Evolutionary conservation across 2,113 vertebrate species (phyloP), one percentile per base, ranked within the genome.

Genomic region (Dendrocopos noguchii): DNA sequence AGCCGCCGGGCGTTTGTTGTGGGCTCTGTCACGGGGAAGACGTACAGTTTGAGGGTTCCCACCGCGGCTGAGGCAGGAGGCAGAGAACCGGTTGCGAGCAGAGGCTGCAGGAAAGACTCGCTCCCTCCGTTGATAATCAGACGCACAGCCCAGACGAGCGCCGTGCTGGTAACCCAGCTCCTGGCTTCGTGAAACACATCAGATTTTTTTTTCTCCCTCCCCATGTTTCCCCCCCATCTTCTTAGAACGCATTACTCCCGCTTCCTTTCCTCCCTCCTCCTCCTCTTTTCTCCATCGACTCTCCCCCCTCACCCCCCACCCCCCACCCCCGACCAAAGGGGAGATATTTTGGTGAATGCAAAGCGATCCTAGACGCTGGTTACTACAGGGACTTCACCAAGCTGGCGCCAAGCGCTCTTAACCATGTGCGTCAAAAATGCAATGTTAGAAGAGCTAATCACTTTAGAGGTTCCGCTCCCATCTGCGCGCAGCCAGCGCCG

Each of bases 321-420:
- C 19, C 29, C 64, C 79, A 29, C 79, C 27, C 66, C 46, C 47
- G 47, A 81, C 67, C 50, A 52, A 93, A 83, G 91, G 81, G 93
- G 91, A 86, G 93, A 96, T 87, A 86, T 84, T 95, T 86, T 84
- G 91, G 95, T 92, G 92, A 95, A 91, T 68, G 95, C 92, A 95
- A 87, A 96, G 93, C 73, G 90, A 94, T 96, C 94, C 93, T 84
- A 96, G 97, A 93, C 97, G 94, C 94, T 84, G 93, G 93, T 89
- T 97, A 95, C 96, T 95, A 80, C 90, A 91, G 96, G 96, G 96
- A 96, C 88, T 96, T 95, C 96, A 96, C 87, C 79, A 94, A 91
- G 66, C 98, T 96, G 98, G 98, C 97, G 98, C 98, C 98, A 96
- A 96, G 94, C 87, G 93, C 97, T 97, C 98, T 98, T 97, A 97